Evolutionary conservation across 2,797 vertebrate genomes (phyloP).

Genomic region (Semotilus atromaculatus): DNA sequence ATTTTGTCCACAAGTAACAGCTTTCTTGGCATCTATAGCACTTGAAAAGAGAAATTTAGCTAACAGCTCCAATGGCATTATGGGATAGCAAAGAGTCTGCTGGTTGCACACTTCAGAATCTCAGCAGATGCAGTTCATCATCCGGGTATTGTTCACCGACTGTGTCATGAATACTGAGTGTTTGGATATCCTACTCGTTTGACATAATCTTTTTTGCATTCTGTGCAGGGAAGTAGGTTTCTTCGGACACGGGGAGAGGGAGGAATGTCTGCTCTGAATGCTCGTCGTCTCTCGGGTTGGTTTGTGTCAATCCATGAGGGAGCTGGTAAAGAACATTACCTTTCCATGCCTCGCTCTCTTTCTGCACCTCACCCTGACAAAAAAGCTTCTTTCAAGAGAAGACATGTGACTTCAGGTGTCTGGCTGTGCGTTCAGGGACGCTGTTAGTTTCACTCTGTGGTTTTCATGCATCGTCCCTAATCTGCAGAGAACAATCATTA

Average conservation of each 20-base stretch:
- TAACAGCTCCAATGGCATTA: background rate
- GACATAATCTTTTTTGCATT: conserved; percentile 25
- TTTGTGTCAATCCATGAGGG: conserved; percentile 49
- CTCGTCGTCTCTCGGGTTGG: conserved; percentile 24
- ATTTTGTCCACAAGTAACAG: background rate
- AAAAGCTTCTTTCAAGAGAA: conserved; percentile 34
- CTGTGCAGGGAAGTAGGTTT: conserved; percentile 2
- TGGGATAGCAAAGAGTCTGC: conserved; percentile 1
- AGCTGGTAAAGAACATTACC: conserved; percentile 28
- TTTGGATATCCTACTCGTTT: background rate
- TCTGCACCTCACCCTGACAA: conserved; percentile 19
- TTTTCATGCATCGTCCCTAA: conserved; percentile 56
- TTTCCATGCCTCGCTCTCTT: conserved; percentile 10
- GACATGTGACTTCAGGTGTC: conserved; percentile 52
- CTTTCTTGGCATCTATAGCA: background rate
- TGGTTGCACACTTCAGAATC: conserved; percentile 30
- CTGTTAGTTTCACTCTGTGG: conserved; percentile 59
- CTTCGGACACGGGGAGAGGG: background rate
- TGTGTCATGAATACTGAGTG: conserved; percentile 33
- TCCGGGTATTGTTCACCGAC: conserved; percentile 18
- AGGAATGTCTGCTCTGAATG: conserved; percentile 37
- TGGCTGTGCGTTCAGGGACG: conserved; percentile 49
- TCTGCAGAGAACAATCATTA: conserved; percentile 60
- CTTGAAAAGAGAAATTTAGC: background rate
- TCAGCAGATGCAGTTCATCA: conserved; percentile 25